Conservation (phyloP, 2,888 invertebrate species). For the Crematogaster levior region DNA sequence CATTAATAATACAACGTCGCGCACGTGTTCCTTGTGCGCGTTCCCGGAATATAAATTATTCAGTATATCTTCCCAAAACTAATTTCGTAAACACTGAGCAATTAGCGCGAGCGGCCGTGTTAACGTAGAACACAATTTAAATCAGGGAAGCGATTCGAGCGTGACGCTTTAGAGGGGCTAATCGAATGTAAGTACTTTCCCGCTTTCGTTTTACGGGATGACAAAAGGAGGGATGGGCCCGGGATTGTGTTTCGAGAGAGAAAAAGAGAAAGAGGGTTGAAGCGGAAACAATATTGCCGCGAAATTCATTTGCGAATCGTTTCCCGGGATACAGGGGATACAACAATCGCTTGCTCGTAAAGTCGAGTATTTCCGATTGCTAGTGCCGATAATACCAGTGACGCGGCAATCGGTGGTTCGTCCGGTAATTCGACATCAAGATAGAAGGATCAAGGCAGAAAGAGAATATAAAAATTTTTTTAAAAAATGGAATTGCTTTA, state of each 20-base stretch:
- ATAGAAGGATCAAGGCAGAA: no score
- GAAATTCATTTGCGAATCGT: slow-evolving; percentile 67
- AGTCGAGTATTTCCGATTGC: slow-evolving; percentile 75
- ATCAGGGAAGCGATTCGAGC: neutral
- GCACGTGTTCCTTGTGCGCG: neutral
- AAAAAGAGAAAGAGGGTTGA: neutral
- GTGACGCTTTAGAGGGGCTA: neutral
- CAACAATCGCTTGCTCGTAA: slow-evolving; percentile 60
- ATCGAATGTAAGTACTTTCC: slow-evolving; percentile 47
- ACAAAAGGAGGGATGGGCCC: neutral
- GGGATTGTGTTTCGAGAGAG: neutral
- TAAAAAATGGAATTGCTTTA: neutral
- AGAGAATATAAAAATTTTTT: neutral
- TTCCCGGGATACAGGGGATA: slow-evolving; percentile 47
- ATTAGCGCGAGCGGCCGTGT: slow-evolving; percentile 13
- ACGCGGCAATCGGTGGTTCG: slow-evolving; percentile 4
- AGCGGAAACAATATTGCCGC: slow-evolving; percentile 66
- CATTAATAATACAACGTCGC: slow-evolving; percentile 31
- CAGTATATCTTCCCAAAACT: slow-evolving; percentile 11
- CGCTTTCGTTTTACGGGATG: slow-evolving; percentile 38
- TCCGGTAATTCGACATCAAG: slow-evolving; percentile 14
- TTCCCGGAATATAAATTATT: slow-evolving; percentile 16
- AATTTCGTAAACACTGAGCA: slow-evolving; percentile 14
- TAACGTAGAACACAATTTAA: slow-evolving; percentile 4
- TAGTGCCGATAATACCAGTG: slow-evolving; percentile 61